phyloP scores from a whole-genome alignment of 2,113 vertebrate species.

The Aptenodytes patagonicus region DNA sequence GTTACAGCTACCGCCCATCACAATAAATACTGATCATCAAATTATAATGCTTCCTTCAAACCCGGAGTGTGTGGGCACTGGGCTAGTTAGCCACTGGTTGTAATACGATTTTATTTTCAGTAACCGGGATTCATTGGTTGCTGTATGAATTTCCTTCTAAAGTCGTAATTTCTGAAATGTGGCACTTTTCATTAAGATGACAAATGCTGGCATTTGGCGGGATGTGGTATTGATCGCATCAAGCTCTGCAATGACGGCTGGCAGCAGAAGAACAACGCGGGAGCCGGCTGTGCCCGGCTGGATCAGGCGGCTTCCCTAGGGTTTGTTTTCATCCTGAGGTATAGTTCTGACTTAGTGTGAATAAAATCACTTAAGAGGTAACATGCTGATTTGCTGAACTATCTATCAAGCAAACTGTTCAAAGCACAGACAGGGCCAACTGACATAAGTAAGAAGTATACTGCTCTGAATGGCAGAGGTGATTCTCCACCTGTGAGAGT shows the following conservation, averaged over 20 bases:
- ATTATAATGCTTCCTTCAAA: not conserved
- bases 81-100: not conserved
- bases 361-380: constrained; percentile 18
- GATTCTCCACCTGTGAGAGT: not conserved
- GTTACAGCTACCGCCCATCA: not conserved
- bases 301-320: not conserved
- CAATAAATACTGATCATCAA: not conserved
- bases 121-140: not conserved
- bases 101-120: not conserved
- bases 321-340: not conserved
- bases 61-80: not conserved
- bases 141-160: not conserved
- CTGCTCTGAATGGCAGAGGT: not conserved
- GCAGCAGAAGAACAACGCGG: not conserved
- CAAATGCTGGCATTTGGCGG: constrained; percentile 4
- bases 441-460: not conserved
- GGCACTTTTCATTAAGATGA: constrained; percentile 1
- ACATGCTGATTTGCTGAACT: constrained; percentile 26
- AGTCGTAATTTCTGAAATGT: not conserved
- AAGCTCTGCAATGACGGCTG: not conserved
- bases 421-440: not conserved
- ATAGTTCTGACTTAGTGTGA: not conserved
- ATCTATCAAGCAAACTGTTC: not conserved
- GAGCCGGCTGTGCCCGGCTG: not conserved
- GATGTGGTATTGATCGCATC: not conserved